These are phyloP conservation scores for Cossypha heuglini DNA, from an alignment of 2,797 vertebrate genomes.

Conservation along the genomic window DNA sequence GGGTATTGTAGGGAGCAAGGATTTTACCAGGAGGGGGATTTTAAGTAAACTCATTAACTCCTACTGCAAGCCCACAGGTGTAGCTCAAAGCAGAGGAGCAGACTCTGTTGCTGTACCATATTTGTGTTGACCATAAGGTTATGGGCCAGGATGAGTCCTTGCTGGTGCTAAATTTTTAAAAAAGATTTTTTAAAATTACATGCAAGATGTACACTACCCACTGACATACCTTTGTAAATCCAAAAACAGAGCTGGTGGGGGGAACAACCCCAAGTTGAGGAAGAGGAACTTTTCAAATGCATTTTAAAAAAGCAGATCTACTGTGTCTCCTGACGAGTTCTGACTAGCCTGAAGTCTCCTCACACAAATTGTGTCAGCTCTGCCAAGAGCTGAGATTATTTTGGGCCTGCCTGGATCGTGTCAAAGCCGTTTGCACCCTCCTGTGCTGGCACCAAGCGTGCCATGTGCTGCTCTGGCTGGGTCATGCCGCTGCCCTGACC, in stretches of 20 bases:
- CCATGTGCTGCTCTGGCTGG: neutral
- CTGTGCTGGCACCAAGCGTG: neutral
- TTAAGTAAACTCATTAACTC: neutral
- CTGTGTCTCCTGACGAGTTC: neutral
- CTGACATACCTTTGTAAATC: neutral
- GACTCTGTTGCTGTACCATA: neutral
- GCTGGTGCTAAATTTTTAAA: neutral
- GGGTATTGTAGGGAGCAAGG: neutral
- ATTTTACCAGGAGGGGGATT: neutral
- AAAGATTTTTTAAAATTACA: too few species aligned
- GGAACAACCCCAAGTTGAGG: neutral
- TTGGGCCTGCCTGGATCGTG: neutral
- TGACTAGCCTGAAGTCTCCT: neutral
- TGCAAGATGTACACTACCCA: rapidly evolving
- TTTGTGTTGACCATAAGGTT: neutral
- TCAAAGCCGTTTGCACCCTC: neutral
- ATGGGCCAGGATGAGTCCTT: neutral
- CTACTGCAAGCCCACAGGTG: rapidly evolving
- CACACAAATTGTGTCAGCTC: neutral
- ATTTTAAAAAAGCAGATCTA: neutral
- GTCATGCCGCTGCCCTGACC: neutral
- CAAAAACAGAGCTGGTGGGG: rapidly evolving
- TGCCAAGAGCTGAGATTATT: slow-evolving; percentile 23
- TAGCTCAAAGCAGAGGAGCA: neutral
- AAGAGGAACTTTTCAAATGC: neutral